Evolutionary conservation across 2,888 invertebrate genomes (phyloP), one percentile per base, ranked within the genome.

Genomic region (Theodoxus fluviatilis): DNA sequence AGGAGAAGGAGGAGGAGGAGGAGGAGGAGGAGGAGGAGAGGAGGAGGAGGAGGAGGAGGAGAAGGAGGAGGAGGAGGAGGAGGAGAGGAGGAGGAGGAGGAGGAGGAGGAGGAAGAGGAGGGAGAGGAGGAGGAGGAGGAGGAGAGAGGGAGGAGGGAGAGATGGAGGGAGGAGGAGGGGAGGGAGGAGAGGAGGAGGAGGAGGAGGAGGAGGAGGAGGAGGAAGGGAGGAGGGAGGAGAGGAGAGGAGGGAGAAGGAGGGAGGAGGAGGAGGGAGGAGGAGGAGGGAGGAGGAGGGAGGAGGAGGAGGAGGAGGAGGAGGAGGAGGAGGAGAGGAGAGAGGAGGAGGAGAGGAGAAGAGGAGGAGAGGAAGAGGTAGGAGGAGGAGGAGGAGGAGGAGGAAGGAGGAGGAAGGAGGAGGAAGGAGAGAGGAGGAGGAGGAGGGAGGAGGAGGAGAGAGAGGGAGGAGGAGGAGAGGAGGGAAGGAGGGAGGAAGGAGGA

Each of bases 41-140:
- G 35, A 1, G 9, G 7, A 59, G 4, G 31, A 25, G 1, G 33
- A 9, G 4, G 1, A 37, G 15, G 18, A 3, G 22, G 31, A 63
- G 38, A n/a, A n/a, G 40, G 38, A 38, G 40, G 40, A 28, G 40
- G 52, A 38, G n/a, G 25, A 18, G 15, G 63, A 63, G 22, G 28
- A 40, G 25, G 63, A 22, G 38, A 63, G 66, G 35, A 12, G 37
- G 38, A 37, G 38, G 37, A 33, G 55, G 43, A 37, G 40, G 35
- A 28, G 55, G 38, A 52, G 38, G 38, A 15, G 55, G 68, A 55
- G 59, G 37, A 52, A 47, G 28, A 49, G 35, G 49, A 35, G 37
- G 52, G 15, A 18, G 7, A 12, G 9, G 43, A 18, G 7, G 47
- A 22, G 33, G 15, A 33, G 28, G 28, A 31, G n/a, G 15, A 38